Evolutionary conservation across 1,140 invertebrate genomes (phyloP).

Genomic region (Drosophila sp.): DNA sequence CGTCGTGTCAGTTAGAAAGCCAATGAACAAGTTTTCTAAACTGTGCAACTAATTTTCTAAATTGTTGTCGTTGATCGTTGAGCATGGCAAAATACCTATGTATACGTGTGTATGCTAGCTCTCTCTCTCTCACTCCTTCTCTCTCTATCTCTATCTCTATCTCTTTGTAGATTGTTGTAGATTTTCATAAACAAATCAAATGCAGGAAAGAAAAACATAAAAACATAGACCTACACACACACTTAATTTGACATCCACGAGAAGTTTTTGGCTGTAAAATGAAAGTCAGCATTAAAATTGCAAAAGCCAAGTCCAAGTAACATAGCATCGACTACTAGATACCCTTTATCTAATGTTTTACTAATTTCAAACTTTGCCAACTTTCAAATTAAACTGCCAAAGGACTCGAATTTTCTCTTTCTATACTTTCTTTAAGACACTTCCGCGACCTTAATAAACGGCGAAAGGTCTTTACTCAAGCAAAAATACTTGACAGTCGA

Average conservation of each 20-base stretch:
- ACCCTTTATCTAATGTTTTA: background rate
- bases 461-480: no score
- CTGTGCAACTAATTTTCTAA: constrained; percentile 79
- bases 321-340: background rate
- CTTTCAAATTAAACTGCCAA: no score
- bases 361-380: no score
- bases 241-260: constrained; percentile 1
- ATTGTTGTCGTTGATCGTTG: constrained; percentile 65
- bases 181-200: constrained; percentile 16
- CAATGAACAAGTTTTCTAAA: constrained; percentile 75
- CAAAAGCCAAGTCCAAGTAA: background rate
- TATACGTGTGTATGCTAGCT: background rate
- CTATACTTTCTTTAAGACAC: background rate
- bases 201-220: background rate
- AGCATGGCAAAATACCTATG: constrained; percentile 56
- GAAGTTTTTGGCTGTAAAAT: constrained; percentile 19
- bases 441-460: background rate
- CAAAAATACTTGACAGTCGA: background rate
- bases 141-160: background rate
- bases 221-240: background rate
- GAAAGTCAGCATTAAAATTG: constrained; percentile 7
- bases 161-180: constrained; percentile 11
- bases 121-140: constrained; percentile 13
- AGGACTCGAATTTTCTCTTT: no score
- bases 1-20: constrained; percentile 66